These are phyloP conservation scores for Caenorhabditis elegans DNA, from an alignment of 1,140 invertebrate species.

Conservation along the genomic window WBcel235 BX284602.5:7458001-7458500, in stretches of 20 bases:
- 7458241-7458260: constrained; percentile 57
- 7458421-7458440: no score
- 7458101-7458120: constrained; percentile 48
- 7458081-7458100: constrained; percentile 56
- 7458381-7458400: no score
- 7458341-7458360: constrained; percentile 39
- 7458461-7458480: no score
- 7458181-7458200: constrained; percentile 45
- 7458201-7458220: constrained; percentile 47
- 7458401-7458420: no score
- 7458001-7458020: constrained; percentile 61
- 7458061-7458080: constrained; percentile 61
- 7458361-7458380: background rate
- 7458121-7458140: constrained; percentile 48
- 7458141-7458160: constrained; percentile 13
- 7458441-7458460: no score
- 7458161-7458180: constrained; percentile 30
- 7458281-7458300: constrained; percentile 46
- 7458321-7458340: constrained; percentile 53
- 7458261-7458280: constrained; percentile 57
- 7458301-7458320: constrained; percentile 44
- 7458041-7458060: constrained; percentile 56
- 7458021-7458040: constrained; percentile 50
- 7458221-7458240: constrained; percentile 54
- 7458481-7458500: no score